Base-by-base conservation (phyloP, 2,797 vertebrate species). In the Lagocephalus sceleratus region DNA sequence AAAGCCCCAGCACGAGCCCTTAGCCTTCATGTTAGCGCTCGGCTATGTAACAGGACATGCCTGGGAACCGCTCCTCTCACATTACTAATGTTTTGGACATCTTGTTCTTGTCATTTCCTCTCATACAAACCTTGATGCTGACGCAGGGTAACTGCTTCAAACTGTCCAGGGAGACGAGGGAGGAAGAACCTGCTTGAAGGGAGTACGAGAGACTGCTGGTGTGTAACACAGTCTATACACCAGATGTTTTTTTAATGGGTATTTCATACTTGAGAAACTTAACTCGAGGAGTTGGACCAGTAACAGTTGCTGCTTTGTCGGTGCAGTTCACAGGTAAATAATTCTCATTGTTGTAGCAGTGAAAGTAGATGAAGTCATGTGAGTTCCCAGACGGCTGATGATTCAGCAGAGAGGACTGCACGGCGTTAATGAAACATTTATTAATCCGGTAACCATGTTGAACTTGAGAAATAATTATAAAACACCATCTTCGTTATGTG, bases 61-160 rank as follows among this genome's bases (percentile, higher is more conserved):
- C 83, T 84, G 83, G 75, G 82, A 85, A 86, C 66, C 17, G 66
- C 82, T 75, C 70, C 58, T 82, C 86, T 88, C 80, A 75, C 56
- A 68, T 88, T 85, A 84, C 85, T 88, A 85, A 88, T 85, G 82
- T 77, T 81, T 88, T 84, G 67, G 84, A 88, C 84, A 87, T 85
- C 78, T 85, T 87, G 83, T 68, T 75, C 77, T 81, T 85, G 84
- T 84, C 78, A 78, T 84, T 88, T 86, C 72, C 74, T 85, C 55
- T 87, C 71, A 83, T 64, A 77, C 68, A 77, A 82, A 78, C 71
- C 69, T 65, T 22, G 68, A 62, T 54, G 60, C 61, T 78, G 78
- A 85, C 66, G 25, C 61, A 71, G 72, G 52, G 46, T 75, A 83
- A 73, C 77, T 68, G 75, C 66, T 72, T 73, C 58, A 69, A 77